Evolutionary conservation across 2,113 vertebrate genomes (phyloP).

Genomic region (Isichthys henryi): DNA sequence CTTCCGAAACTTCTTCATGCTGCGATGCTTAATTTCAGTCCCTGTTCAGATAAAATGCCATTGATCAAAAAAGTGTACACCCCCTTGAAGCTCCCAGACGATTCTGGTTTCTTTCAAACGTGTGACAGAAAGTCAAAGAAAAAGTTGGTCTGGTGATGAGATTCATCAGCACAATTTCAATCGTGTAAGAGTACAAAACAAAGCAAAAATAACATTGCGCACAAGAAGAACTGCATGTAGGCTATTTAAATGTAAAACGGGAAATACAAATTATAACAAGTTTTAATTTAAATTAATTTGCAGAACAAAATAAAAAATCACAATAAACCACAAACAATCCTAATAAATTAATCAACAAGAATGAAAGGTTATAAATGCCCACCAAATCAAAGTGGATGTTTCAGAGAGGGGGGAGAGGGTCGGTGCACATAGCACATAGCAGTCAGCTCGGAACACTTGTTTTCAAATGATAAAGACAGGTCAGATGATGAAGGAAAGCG

Average conservation of each 20-base stretch:
- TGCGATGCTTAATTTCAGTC: slow-evolving; percentile 27
- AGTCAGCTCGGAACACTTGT: not conserved
- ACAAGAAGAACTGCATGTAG: not conserved
- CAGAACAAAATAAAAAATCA: not conserved
- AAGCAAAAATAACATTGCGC: not conserved
- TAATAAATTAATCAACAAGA: not conserved
- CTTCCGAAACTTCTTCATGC: slow-evolving; percentile 99
- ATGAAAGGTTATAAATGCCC: not conserved
- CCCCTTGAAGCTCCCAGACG: slow-evolving; percentile 24
- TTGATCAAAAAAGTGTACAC: not conserved
- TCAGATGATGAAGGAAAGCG: not conserved
- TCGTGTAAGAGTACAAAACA: not conserved
- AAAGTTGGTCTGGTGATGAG: slow-evolving; percentile 44
- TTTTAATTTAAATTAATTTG: not conserved
- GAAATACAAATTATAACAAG: not conserved
- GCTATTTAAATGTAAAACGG: not conserved
- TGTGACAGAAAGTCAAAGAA: slow-evolving; percentile 51
- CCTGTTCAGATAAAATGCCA: slow-evolving; percentile 23
- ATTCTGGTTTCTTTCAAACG: slow-evolving; percentile 9
- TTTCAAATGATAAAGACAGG: not conserved
- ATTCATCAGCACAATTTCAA: slow-evolving; percentile 10
- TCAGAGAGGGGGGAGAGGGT: not conserved
- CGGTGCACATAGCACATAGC: not conserved
- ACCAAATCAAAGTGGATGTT: not conserved
- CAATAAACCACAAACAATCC: not conserved